Base-by-base conservation (phyloP, 2,888 invertebrate species). In the Thysanoteuthis rhombus region DNA sequence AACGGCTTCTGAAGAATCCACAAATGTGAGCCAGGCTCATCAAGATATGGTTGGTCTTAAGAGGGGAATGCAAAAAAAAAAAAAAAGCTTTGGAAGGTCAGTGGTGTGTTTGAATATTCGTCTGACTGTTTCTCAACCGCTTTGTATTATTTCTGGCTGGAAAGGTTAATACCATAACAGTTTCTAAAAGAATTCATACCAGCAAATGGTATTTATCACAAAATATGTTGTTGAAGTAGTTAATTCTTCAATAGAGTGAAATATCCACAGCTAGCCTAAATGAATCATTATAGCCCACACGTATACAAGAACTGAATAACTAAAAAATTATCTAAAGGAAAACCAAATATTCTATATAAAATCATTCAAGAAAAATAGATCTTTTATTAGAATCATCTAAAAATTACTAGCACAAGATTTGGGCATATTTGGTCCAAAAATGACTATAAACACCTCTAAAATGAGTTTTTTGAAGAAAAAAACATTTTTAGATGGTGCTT, bases 131-230 rank as follows among this genome's bases (percentile, higher is more conserved):
- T 75, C 75, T 75, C 75, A 75, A 36, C 36, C 36, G 36, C 36
- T 75, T 75, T 75, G n/a, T n/a, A n/a, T 75, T 6, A 75, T 75
- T n/a, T 12, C n/a, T 75, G 16, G n/a, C 16, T 75, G 75, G n/a
- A 75, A 75, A 75, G 75, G 75, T 75, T 75, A 75, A n/a, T 75
- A n/a, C n/a, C n/a, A n/a, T n/a, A 75, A n/a, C 75, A n/a, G n/a
- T 75, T 75, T 75, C n/a, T 10, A n/a, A 75, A 75, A 75, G 58
- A 75, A n/a, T 75, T 75, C 75, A n/a, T n/a, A n/a, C 75, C 12
- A 75, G 32, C 75, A 75, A n/a, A 75, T 16, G n/a, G 10, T 75
- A n/a, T 75, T 75, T 75, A 75, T 75, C 75, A 75, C 10, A n/a
- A n/a, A n/a, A 16, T n/a, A n/a, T 75, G n/a, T n/a, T 16, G 75